Evolutionary conservation across 2,888 invertebrate genomes (phyloP).

Genomic region (Lathronympha strigana): DNA sequence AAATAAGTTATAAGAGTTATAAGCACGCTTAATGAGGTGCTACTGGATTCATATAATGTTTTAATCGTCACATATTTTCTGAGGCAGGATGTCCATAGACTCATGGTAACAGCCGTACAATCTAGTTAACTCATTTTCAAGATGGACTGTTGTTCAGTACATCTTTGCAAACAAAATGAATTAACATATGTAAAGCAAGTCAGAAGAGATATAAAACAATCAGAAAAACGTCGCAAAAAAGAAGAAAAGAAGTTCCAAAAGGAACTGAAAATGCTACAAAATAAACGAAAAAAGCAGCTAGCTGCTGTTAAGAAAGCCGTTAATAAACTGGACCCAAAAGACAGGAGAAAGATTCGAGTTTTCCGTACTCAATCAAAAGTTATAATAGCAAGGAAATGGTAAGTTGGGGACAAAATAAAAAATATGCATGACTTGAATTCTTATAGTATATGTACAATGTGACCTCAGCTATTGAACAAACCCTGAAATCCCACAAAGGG

Average conservation of each 20-base stretch:
- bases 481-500: too few species aligned
- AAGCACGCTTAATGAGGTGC: too few species aligned
- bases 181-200: background rate
- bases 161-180: conserved; percentile 5
- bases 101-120: too few species aligned
- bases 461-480: too few species aligned
- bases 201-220: conserved; percentile 9
- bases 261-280: background rate
- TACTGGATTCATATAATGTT: too few species aligned
- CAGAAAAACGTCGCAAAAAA: background rate
- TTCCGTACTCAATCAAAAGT: conserved; percentile 15
- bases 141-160: conserved; percentile 6
- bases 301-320: background rate
- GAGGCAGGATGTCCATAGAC: too few species aligned
- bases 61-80: too few species aligned
- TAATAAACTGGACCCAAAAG: background rate
- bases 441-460: too few species aligned
- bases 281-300: background rate
- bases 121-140: background rate
- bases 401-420: background rate
- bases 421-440: background rate
- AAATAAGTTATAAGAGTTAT: too few species aligned
- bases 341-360: conserved; percentile 1
- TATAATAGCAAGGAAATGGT: conserved; percentile 15
- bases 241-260: conserved; percentile 4